phyloP scores from a whole-genome alignment of 2,888 invertebrate genomes.

The Euphydryas editha region DNA sequence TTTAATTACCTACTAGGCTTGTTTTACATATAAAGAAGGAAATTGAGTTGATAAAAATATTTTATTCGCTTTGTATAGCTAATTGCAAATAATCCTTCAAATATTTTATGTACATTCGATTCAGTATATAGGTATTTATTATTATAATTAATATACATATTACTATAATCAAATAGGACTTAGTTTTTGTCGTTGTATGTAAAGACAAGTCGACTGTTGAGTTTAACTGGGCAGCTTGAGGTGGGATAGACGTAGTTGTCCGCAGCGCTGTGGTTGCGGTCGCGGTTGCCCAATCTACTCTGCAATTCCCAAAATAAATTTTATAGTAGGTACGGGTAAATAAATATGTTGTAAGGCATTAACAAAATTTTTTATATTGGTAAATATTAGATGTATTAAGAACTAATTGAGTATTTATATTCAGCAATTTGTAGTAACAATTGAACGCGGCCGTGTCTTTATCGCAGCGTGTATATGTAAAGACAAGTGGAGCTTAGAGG shows the following conservation, averaged over 20 bases:
- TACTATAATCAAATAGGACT: not conserved
- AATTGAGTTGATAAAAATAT: no score
- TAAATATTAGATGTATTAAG: no score
- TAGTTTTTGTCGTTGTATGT: not conserved
- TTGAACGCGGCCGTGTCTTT: slow-evolving; percentile 23
- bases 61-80: no score
- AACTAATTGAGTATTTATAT: slow-evolving; percentile 3
- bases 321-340: not conserved
- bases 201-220: slow-evolving; percentile 7
- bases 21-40: no score
- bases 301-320: slow-evolving; percentile 7
- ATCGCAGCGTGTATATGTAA: slow-evolving; percentile 38
- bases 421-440: slow-evolving; percentile 22
- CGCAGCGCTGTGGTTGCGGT: slow-evolving; percentile 23
- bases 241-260: slow-evolving; percentile 13
- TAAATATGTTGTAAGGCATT: not conserved
- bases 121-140: no score
- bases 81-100: no score
- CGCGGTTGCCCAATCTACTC: slow-evolving; percentile 10
- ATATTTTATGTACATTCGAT: no score
- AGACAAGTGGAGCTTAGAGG: slow-evolving; percentile 57
- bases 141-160: no score
- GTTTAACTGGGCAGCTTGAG: slow-evolving; percentile 2
- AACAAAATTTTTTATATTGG: not conserved
- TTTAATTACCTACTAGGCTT: no score